Base-by-base conservation (phyloP, 2,888 invertebrate species). In the Hemithea aestivaria region DNA sequence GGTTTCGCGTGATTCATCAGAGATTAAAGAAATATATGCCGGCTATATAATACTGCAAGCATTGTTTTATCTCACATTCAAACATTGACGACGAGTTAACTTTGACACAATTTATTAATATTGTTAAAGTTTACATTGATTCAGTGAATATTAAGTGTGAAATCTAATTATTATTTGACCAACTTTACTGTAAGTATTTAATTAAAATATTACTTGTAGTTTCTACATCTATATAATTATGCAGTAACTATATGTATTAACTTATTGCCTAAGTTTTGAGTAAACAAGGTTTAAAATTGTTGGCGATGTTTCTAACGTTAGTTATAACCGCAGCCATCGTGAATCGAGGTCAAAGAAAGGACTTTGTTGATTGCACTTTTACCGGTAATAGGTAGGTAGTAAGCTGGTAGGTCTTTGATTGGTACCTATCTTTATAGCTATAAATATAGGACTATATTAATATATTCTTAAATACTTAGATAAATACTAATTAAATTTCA, bases 291-390 rank as follows among this genome's bases (percentile, higher is more conserved):
- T n/a, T n/a, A n/a, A n/a, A n/a, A n/a, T n/a, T n/a, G n/a, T n/a
- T n/a, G n/a, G n/a, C n/a, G n/a, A n/a, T n/a, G n/a, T n/a, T n/a
- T n/a, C n/a, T n/a, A n/a, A n/a, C n/a, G n/a, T n/a, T n/a, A n/a
- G n/a, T n/a, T n/a, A n/a, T n/a, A n/a, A n/a, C n/a, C n/a, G n/a
- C n/a, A n/a, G n/a, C n/a, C n/a, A n/a, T n/a, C n/a, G 5, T 16
- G 16, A 26, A 44, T 53, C 16, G 28, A 51, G 51, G 51, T 51
- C 48, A 51, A 45, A 38, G 45, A 47, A 48, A 51, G 48, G 51
- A 31, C 45, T 45, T 40, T 7, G 5, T 26, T 16, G 16, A 16
- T 4, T 16, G 16, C 16, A 16, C 16, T 16, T 16, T 16, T 16
- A 16, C 16, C 16, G 5, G 16, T n/a, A n/a, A n/a, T n/a, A n/a